Conservation (phyloP, 2,113 vertebrate species). For the Takifugu flavidus region DNA sequence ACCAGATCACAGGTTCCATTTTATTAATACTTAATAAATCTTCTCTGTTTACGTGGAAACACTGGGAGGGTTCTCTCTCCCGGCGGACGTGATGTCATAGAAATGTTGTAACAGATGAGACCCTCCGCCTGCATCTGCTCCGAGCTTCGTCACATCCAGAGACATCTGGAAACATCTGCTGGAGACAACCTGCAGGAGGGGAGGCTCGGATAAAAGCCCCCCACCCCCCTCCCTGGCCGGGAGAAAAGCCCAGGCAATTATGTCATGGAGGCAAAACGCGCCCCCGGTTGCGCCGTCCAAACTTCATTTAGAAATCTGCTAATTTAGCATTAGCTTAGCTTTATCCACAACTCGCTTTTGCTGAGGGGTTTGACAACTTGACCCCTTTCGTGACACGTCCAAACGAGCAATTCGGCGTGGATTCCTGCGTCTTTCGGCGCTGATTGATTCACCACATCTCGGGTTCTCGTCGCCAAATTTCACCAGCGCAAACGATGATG, state of each 20-base stretch:
- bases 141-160: constrained; percentile 25
- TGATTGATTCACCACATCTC: no score
- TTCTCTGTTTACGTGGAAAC: no score
- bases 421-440: background rate
- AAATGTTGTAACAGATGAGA: constrained; percentile 8
- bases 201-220: constrained; percentile 31
- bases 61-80: no score
- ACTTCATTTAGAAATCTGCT: constrained; percentile 25
- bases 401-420: constrained; percentile 4
- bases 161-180: background rate
- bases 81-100: no score
- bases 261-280: constrained; percentile 48
- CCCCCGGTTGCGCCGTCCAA: constrained; percentile 2
- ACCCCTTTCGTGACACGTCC: background rate
- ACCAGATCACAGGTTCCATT: no score
- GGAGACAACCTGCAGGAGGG: constrained; percentile 5
- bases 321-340: background rate
- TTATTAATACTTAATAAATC: no score
- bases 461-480: no score
- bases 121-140: constrained; percentile 32
- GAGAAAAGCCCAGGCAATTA: constrained; percentile 55
- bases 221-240: constrained; percentile 19
- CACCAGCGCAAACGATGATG: no score
- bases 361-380: fast-evolving
- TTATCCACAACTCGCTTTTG: background rate